Base-by-base conservation (phyloP, 2,888 invertebrate genomes). In the Tetramorium bicarinatum region DNA sequence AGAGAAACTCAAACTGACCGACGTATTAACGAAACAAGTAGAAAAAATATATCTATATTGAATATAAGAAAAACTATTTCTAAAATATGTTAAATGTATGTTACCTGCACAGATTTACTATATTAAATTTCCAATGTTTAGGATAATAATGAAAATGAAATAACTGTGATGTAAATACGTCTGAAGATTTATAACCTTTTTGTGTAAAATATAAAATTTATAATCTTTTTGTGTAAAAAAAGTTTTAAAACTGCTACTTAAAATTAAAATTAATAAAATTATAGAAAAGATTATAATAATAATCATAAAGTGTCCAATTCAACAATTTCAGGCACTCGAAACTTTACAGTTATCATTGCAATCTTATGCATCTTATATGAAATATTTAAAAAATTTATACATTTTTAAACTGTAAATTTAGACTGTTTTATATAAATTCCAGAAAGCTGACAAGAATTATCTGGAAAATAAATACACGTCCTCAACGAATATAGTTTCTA, bases 401-500 rank as follows among this genome's bases (percentile, higher is more conserved):
- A 25, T 62, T 47, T 52, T 62, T 13, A 56, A 67, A 54, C 4
- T 77, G 0, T 38, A 25, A 76, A 52, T 49, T 76, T 25, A 25
- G 6, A 21, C 7, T 44, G n/a, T 25, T 62, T 2, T 29, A 34
- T 47, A 18, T 25, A 18, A 72, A 47, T 29, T 89, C 59, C 13
- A 89, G 88, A 59, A 66, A 21, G 49, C 18, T 4, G 34, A 77
- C 15, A 21, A 21, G 34, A 41, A 25, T 25, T 52, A 38, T 11
- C 25, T 81, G 38, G 38, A 80, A 29, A 76, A 83, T 13, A 84
- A 44, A 18, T 86, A 82, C n/a, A 91, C 90, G 1, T 89, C 91
- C 38, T 86, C 87, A 3, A 87, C 88, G 9, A 83, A 87, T 18
- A 38, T 88, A 0, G 44, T 83, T 13, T 15, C 76, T 3, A 89